A percentile compares a stretch with the other conserved stretches of the same genome.
These are phyloP conservation scores for Hemicordylus capensis DNA, from an alignment of 2,113 vertebrate species.

Conservation along the genomic window DNA sequence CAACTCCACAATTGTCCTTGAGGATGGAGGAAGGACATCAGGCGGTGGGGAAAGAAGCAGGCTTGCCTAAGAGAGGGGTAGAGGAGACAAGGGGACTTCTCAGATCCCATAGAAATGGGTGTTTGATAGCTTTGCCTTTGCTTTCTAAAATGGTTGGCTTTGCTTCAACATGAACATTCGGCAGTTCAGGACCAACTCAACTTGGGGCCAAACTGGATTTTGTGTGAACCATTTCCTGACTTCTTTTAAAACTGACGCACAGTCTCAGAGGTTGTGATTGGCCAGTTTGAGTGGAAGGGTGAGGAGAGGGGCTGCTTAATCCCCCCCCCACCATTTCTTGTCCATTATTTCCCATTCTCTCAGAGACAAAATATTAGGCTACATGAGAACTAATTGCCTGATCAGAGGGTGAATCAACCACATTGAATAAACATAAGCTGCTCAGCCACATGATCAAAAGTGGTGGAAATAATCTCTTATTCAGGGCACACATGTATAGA, in stretches of 20 bases:
- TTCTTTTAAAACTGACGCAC: neutral
- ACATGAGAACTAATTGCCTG: neutral
- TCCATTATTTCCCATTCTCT: neutral
- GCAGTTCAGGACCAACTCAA: neutral
- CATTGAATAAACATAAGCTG: too few relatives aligned
- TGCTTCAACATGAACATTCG: neutral
- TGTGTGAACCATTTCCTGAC: neutral
- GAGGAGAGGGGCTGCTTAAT: too few relatives aligned
- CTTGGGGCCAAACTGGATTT: too few relatives aligned
- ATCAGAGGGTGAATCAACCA: neutral
- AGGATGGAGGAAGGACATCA: conserved; percentile 49
- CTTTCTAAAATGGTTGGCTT: conserved; percentile 16
- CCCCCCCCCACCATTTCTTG: too few relatives aligned
- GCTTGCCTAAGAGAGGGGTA: neutral
- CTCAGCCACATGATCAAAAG: too few relatives aligned
- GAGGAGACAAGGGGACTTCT: neutral
- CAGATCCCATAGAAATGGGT: neutral
- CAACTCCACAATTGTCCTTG: conserved; percentile 69
- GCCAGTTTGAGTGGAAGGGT: neutral
- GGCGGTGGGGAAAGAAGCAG: neutral
- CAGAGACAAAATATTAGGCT: neutral
- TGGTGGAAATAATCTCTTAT: neutral
- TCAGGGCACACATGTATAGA: neutral
- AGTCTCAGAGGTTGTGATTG: neutral
- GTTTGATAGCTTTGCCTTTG: neutral